A percentile compares a stretch with the other conserved stretches of the same genome.
Evolutionary conservation across 2,797 vertebrate species (phyloP).

Genomic region (Oophaga sylvatica): DNA sequence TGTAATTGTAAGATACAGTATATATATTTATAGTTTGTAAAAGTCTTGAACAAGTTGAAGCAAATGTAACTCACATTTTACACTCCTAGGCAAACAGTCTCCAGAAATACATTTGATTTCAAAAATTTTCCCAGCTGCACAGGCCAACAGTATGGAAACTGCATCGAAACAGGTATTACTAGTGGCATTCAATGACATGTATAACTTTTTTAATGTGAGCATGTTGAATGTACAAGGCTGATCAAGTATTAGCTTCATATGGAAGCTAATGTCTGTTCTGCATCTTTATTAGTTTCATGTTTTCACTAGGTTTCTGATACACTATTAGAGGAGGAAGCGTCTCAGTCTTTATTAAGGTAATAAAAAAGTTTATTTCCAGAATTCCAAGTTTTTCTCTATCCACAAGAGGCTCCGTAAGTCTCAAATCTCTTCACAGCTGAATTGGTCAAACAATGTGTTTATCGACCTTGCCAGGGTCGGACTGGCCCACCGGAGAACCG

Average conservation of each 20-base stretch:
- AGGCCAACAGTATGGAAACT: neutral
- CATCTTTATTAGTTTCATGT: neutral
- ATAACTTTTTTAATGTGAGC: neutral
- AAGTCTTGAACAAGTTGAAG: neutral
- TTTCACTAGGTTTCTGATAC: neutral
- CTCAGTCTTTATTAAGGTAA: slow-evolving; percentile 35
- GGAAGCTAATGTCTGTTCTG: neutral
- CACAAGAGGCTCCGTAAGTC: no score
- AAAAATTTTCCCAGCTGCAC: slow-evolving; percentile 20
- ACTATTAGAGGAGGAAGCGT: neutral
- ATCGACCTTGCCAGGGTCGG: no score
- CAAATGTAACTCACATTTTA: neutral
- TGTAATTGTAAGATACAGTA: no score
- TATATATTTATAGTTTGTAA: no score
- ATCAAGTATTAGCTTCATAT: neutral
- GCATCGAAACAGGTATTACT: slow-evolving; percentile 36
- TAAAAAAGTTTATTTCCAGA: no score
- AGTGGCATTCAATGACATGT: neutral
- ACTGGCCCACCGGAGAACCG: no score
- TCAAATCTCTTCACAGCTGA: no score
- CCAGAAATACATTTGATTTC: slow-evolving; percentile 66
- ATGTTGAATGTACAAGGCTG: neutral
- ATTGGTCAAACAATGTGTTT: no score
- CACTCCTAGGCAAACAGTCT: slow-evolving; percentile 62
- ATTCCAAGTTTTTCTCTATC: no score